Conservation (phyloP, 2,113 vertebrate genomes). For the Phoenicopterus ruber region DNA sequence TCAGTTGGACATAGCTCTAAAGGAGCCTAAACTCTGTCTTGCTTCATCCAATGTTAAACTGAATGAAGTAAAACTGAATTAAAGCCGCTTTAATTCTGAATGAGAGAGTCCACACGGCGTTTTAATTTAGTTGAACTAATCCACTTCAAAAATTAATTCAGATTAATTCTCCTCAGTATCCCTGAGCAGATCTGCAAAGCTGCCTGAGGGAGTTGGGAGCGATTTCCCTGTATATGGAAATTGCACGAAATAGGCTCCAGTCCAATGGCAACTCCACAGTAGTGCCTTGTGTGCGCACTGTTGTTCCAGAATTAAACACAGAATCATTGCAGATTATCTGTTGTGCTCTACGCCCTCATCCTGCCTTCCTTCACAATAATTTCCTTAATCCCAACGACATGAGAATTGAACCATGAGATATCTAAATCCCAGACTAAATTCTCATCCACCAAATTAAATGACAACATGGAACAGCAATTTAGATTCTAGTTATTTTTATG, state of each 20-base stretch:
- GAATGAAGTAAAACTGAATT: conserved; percentile 45
- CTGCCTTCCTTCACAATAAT: background rate
- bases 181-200: conserved; percentile 38
- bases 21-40: background rate
- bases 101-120: conserved; percentile 34
- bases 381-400: background rate
- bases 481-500: background rate
- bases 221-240: conserved; percentile 43
- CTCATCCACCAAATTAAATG: background rate
- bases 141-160: conserved; percentile 64
- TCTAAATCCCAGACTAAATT: background rate
- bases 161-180: conserved; percentile 65
- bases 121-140: conserved; percentile 69
- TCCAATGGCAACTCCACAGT: conserved; percentile 44
- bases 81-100: conserved; percentile 46
- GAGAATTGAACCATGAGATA: background rate
- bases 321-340: conserved; percentile 39
- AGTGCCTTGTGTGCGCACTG: conserved; percentile 29
- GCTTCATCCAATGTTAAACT: background rate
- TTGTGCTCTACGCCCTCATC: background rate
- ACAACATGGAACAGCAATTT: background rate
- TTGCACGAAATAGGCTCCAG: conserved; percentile 4
- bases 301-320: background rate
- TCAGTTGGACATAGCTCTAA: background rate
- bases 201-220: conserved; percentile 52